Evolutionary conservation across 1,140 invertebrate species (phyloP).

Genomic region (Rhagoletis zephyria): DNA sequence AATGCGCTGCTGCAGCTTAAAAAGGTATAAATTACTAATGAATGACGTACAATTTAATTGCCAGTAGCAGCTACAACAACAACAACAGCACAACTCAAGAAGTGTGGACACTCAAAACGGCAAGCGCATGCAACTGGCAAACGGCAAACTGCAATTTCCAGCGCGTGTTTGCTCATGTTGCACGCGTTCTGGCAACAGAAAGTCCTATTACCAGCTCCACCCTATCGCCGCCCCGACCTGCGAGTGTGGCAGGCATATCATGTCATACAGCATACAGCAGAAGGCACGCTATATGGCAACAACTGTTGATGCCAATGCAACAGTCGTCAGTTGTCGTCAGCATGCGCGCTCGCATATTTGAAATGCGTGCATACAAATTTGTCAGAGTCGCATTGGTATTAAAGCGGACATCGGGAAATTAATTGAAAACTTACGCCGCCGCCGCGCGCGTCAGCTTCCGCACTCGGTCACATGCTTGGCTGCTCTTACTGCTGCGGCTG

Average conservation of each 20-base stretch:
- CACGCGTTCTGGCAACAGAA: not conserved
- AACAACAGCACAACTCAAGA: constrained; percentile 52
- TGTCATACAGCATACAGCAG: not conserved
- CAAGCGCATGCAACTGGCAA: not conserved
- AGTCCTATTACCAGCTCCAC: not conserved
- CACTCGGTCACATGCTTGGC: not conserved
- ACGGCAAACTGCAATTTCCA: not conserved
- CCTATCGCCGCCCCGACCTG: not conserved
- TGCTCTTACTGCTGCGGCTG: too few relatives aligned
- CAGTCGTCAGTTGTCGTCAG: constrained; percentile 56
- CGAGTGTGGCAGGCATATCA: not conserved
- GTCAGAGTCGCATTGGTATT: constrained; percentile 60
- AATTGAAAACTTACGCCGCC: constrained; percentile 58
- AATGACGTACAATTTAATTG: constrained; percentile 74
- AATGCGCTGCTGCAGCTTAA: constrained; percentile 52
- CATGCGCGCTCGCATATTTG: constrained; percentile 9
- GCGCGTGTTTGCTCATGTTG: constrained; percentile 56
- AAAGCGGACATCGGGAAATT: constrained; percentile 4
- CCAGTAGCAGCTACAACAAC: constrained; percentile 58
- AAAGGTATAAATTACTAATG: constrained; percentile 70
- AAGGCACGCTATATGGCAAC: not conserved
- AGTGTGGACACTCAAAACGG: not conserved
- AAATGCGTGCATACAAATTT: constrained; percentile 73
- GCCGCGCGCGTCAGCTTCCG: not conserved
- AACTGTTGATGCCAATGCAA: constrained; percentile 60